Percentiles rank a stretch among this genome's conserved stretches.
Evolutionary conservation across 2,797 vertebrate species (phyloP).

Genomic region (Eospalax fontanierii): DNA sequence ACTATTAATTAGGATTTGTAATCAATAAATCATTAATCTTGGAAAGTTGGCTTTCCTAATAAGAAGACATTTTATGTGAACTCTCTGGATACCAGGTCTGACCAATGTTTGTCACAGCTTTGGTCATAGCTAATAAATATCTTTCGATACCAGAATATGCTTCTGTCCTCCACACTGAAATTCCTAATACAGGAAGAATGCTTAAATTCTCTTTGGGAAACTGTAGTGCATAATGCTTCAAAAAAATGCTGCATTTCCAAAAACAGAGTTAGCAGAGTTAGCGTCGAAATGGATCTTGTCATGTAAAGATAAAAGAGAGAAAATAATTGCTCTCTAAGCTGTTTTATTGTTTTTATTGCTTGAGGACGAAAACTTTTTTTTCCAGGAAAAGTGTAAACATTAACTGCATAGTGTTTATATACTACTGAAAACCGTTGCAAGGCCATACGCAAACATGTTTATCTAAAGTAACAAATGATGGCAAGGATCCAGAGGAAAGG

Average conservation of each 20-base stretch:
- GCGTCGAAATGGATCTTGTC: background rate
- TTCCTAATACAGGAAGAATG: background rate
- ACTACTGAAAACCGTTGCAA: background rate
- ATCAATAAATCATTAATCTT: slow-evolving; percentile 14
- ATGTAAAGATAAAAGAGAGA: slow-evolving; percentile 22
- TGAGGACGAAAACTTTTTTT: background rate
- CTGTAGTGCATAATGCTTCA: background rate
- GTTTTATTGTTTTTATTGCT: background rate
- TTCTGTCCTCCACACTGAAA: background rate
- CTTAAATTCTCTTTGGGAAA: background rate
- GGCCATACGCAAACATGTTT: background rate
- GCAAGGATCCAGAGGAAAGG: background rate
- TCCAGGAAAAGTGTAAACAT: background rate
- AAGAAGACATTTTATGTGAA: background rate
- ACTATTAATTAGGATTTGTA: background rate
- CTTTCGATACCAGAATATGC: background rate
- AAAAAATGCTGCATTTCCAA: accelerated
- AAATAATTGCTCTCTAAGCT: background rate
- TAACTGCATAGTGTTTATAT: background rate
- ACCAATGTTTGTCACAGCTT: background rate
- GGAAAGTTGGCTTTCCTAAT: background rate
- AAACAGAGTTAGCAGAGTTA: background rate
- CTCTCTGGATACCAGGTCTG: background rate
- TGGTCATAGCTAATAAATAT: background rate
- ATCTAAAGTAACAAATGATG: background rate